phyloP scores from a whole-genome alignment of 2,888 invertebrate genomes.

The Drosophila kanekoi region DNA sequence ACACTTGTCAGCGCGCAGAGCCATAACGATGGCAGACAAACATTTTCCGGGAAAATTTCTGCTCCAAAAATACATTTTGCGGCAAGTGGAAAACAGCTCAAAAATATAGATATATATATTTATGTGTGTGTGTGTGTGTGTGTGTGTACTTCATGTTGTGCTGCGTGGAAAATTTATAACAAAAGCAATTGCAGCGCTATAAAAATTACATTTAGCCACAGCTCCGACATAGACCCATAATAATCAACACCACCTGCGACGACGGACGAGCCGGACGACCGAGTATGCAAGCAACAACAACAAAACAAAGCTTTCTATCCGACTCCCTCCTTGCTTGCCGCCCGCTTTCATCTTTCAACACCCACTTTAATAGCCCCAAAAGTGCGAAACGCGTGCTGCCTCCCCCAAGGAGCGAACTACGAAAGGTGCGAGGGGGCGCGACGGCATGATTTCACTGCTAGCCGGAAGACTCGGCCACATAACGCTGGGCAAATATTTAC shows the following conservation, averaged over 20 bases:
- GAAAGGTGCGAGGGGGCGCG: neutral
- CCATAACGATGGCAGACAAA: conserved; percentile 37
- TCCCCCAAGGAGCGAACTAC: conserved; percentile 1
- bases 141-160: conserved; percentile 55
- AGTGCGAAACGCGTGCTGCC: conserved; percentile 55
- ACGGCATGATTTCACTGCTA: neutral
- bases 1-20: conserved; percentile 41
- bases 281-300: conserved; percentile 23
- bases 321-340: neutral
- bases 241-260: conserved; percentile 72
- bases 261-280: conserved; percentile 13
- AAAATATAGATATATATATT: too few relatives aligned
- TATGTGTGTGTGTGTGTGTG: too few relatives aligned
- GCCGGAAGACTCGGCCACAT: conserved; percentile 10
- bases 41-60: conserved; percentile 16
- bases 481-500: conserved; percentile 66
- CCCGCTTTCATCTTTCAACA: conserved; percentile 16
- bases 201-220: conserved; percentile 68
- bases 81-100: too few relatives aligned
- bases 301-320: conserved; percentile 32
- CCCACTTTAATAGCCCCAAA: conserved; percentile 39
- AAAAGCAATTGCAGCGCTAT: conserved; percentile 77
- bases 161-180: conserved; percentile 62
- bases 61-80: too few relatives aligned
- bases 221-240: conserved; percentile 54